Percentiles rank a stretch among this genome's conserved stretches.
Evolutionary conservation across 2,113 vertebrate genomes (phyloP).

Genomic region (Toxotes chatareus): DNA sequence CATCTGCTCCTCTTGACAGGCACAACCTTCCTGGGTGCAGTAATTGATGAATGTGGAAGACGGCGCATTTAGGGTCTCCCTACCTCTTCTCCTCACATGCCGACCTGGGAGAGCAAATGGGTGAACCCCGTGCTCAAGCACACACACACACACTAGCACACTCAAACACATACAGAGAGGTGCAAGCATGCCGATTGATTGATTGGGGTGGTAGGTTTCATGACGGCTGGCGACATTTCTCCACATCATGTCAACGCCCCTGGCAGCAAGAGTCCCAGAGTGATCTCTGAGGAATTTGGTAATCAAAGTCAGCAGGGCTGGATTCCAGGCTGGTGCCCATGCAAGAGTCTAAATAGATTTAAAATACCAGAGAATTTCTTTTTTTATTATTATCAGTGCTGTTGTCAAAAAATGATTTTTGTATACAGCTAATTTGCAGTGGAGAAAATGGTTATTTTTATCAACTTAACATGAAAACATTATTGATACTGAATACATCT

Average conservation of each 20-base stretch:
- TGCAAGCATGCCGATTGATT: constrained; percentile 62
- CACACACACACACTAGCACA: constrained; percentile 17
- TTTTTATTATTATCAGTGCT: neutral
- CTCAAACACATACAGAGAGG: constrained; percentile 21
- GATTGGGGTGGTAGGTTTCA: constrained; percentile 73
- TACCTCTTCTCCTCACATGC: constrained; percentile 34
- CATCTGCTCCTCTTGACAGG: constrained; percentile 71
- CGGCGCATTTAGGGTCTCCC: constrained; percentile 69
- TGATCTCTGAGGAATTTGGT: constrained; percentile 73
- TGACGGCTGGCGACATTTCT: constrained; percentile 77
- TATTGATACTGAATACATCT: neutral
- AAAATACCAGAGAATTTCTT: constrained; percentile 12
- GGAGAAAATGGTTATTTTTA: neutral
- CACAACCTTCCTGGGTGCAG: constrained; percentile 60
- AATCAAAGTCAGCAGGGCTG: constrained; percentile 63
- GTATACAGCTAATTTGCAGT: neutral
- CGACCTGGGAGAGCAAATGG: constrained; percentile 47
- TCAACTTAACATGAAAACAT: neutral
- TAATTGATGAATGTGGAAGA: constrained; percentile 78
- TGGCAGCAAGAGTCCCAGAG: constrained; percentile 59
- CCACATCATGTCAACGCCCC: constrained; percentile 70
- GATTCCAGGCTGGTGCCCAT: constrained; percentile 22
- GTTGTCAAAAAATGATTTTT: neutral
- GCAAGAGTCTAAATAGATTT: constrained; percentile 3
- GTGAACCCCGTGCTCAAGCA: constrained; percentile 13